A percentile compares a stretch with the other conserved stretches of the same genome.
These are phyloP conservation scores for Nymphalis c-album DNA, from an alignment of 2,888 invertebrate genomes.

Conservation along the genomic window DNA sequence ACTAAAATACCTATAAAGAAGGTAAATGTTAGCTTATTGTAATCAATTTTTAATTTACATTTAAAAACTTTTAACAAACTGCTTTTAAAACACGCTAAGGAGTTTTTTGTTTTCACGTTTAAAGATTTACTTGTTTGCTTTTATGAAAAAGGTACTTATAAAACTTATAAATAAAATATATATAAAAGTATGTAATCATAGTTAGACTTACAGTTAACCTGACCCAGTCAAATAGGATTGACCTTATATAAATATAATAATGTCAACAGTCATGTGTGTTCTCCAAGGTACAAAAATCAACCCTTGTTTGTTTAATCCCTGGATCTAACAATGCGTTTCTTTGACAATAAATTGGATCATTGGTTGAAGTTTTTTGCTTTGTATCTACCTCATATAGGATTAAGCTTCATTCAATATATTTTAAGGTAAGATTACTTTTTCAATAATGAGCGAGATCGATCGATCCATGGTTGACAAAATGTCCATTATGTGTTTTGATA, in stretches of 20 bases:
- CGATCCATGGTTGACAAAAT: too few species aligned
- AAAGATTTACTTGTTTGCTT: not conserved
- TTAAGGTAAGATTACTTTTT: too few species aligned
- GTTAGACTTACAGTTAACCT: not conserved
- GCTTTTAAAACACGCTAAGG: not conserved
- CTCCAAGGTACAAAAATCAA: slow-evolving; percentile 38
- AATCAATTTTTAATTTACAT: not conserved
- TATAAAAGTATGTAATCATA: too few species aligned
- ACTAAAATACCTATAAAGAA: too few species aligned
- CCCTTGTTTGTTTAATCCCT: slow-evolving; percentile 43
- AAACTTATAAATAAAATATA: too few species aligned
- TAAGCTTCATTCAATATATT: too few species aligned
- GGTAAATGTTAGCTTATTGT: too few species aligned
- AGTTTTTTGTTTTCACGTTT: not conserved
- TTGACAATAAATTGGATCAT: slow-evolving; percentile 5
- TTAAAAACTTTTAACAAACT: not conserved
- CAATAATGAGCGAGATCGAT: too few species aligned
- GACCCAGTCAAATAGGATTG: slow-evolving; percentile 1
- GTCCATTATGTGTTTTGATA: too few species aligned
- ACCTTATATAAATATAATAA: slow-evolving; percentile 25
- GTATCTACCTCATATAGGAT: not conserved
- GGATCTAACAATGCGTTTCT: slow-evolving; percentile 3
- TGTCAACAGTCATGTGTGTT: slow-evolving; percentile 26
- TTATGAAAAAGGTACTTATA: too few species aligned
- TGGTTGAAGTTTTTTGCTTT: not conserved